These are phyloP conservation scores for Delichon dasypus DNA, from an alignment of 2,797 vertebrate genomes.

Conservation along the genomic window DNA sequence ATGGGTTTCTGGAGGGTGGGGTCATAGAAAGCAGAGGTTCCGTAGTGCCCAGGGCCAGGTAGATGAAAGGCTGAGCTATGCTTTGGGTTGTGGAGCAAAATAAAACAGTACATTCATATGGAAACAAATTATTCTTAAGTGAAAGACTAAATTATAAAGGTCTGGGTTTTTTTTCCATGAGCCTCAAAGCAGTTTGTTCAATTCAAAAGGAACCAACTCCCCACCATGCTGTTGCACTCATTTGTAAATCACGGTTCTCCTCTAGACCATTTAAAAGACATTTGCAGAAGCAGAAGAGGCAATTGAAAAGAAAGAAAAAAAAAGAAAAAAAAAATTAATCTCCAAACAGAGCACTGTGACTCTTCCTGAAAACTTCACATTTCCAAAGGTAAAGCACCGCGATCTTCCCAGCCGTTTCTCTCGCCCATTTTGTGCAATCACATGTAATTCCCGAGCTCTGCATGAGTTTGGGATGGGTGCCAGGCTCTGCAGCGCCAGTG, in stretches of 20 bases:
- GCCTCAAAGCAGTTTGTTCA: neutral
- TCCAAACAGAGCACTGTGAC: neutral
- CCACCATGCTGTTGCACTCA: neutral
- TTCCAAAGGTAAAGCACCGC: neutral
- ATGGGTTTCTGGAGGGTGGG: neutral
- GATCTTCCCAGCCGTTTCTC: neutral
- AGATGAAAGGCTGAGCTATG: neutral
- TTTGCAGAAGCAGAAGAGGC: neutral
- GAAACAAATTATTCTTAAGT: neutral
- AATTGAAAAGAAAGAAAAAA: neutral
- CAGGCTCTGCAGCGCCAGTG: slow-evolving; percentile 31
- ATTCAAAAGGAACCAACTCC: neutral
- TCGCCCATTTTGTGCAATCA: neutral
- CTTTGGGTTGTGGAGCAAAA: neutral
- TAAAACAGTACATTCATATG: neutral
- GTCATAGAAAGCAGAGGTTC: neutral
- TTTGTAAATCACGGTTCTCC: neutral
- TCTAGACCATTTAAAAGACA: neutral
- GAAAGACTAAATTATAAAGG: neutral
- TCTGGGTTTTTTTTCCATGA: neutral
- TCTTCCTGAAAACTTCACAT: neutral
- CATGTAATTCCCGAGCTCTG: neutral
- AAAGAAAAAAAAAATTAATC: neutral
- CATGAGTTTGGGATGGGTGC: neutral
- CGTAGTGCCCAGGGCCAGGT: neutral